A percentile compares a stretch with the other conserved stretches of the same genome.
phyloP scores from a whole-genome alignment of 1,140 invertebrate genomes.

The Drosophila serrata region DNA sequence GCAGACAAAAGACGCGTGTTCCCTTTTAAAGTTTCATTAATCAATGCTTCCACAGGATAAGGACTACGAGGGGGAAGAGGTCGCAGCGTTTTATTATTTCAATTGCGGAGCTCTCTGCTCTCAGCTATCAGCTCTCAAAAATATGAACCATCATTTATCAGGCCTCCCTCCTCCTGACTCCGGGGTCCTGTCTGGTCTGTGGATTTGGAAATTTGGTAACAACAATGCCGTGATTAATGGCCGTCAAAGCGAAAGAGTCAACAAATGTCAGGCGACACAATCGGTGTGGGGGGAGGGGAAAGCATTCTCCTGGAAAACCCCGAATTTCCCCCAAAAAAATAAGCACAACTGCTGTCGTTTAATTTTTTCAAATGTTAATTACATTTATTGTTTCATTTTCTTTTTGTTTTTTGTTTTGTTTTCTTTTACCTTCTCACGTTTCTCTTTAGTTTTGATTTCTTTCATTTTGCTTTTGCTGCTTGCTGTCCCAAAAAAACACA shows the following conservation, averaged over 20 bases:
- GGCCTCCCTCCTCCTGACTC: constrained; percentile 26
- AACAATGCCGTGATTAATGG: constrained; percentile 82
- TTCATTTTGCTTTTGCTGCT: constrained; percentile 35
- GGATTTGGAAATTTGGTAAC: constrained; percentile 77
- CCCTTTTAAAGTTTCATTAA: constrained; percentile 81
- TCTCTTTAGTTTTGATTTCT: constrained; percentile 56
- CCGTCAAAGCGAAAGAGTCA: constrained; percentile 82
- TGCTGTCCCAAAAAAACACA: constrained; percentile 21
- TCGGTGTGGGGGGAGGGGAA: background rate
- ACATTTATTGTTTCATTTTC: constrained; percentile 58
- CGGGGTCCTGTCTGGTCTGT: constrained; percentile 49
- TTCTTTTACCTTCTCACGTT: constrained; percentile 19
- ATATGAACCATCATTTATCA: constrained; percentile 82
- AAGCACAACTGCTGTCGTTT: constrained; percentile 9
- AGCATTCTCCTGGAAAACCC: background rate
- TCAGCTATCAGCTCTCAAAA: constrained; percentile 46
- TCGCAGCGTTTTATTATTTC: constrained; percentile 73
- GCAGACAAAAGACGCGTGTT: constrained; percentile 68
- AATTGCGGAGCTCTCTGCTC: constrained; percentile 51
- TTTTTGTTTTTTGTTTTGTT: constrained; percentile 5
- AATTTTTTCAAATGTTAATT: constrained; percentile 64
- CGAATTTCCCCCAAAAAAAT: background rate
- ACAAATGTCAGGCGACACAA: constrained; percentile 71
- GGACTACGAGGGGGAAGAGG: background rate
- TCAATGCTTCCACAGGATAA: constrained; percentile 51